These are phyloP conservation scores for Chironomus striatipennis DNA, from an alignment of 1,140 invertebrate genomes.

Conservation along the genomic window DNA sequence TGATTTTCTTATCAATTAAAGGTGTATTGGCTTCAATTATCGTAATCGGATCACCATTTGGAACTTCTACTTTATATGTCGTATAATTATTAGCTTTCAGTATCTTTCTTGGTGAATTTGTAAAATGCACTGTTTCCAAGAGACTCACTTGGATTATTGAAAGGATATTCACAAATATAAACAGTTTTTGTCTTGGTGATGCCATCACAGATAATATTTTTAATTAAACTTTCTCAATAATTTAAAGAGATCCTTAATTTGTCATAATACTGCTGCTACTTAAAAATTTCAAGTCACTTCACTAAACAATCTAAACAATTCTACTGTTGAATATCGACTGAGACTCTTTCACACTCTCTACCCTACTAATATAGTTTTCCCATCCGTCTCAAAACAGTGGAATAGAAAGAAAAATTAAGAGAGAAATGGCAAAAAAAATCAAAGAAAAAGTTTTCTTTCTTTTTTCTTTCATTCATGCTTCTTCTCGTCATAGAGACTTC, in stretches of 20 bases:
- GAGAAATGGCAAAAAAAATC: slow-evolving; percentile 15
- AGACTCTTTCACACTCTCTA: neutral
- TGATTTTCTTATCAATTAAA: neutral
- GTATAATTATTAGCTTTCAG: slow-evolving; percentile 3
- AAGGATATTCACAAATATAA: neutral
- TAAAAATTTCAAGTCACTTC: neutral
- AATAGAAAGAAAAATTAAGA: slow-evolving; percentile 14
- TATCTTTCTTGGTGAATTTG: neutral
- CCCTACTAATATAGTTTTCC: slow-evolving; percentile 18
- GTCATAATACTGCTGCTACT: neutral
- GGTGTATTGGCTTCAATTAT: slow-evolving; percentile 18
- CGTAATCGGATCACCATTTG: slow-evolving; percentile 4
- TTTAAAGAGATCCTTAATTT: no score
- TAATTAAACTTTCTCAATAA: no score
- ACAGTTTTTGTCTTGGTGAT: neutral
- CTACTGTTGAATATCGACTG: neutral
- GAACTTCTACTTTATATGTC: neutral
- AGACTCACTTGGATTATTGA: neutral
- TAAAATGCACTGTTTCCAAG: neutral
- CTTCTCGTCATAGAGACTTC: no score
- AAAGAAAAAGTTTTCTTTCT: neutral
- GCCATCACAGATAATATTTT: neutral
- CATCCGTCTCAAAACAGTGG: neutral
- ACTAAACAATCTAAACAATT: neutral
- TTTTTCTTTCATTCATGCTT: slow-evolving; percentile 1